Conservation (phyloP, 2,888 invertebrate genomes). For the Zygaena filipendulae region DNA sequence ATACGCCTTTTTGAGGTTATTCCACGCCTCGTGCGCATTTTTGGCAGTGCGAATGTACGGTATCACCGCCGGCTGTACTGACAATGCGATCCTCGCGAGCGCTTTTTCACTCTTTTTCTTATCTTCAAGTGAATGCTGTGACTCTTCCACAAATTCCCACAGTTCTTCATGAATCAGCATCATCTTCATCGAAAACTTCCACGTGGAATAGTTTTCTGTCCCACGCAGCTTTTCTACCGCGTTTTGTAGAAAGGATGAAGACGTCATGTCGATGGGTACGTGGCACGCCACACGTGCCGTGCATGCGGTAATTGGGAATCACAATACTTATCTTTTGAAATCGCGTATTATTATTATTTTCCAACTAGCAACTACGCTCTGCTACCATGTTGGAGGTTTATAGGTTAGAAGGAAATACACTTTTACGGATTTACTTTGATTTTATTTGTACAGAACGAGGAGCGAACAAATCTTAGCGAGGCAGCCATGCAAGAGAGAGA, state of each 20-base stretch:
- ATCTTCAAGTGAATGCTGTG: not conserved
- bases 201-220: slow-evolving; percentile 1
- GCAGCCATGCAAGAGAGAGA: no score
- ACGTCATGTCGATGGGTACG: no score
- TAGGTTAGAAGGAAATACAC: no score
- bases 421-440: no score
- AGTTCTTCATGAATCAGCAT: slow-evolving; percentile 11
- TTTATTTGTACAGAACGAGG: no score
- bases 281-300: no score
- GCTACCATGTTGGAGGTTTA: no score
- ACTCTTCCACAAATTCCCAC: slow-evolving; percentile 5
- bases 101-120: slow-evolving; percentile 7
- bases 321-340: no score
- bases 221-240: slow-evolving; percentile 1
- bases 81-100: slow-evolving; percentile 13
- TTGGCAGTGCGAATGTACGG: slow-evolving; percentile 10
- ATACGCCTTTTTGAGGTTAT: slow-evolving; percentile 10
- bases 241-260: not conserved
- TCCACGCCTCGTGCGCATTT: slow-evolving; percentile 11
- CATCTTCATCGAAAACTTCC: slow-evolving; percentile 8
- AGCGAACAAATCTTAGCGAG: no score
- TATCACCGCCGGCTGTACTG: slow-evolving; percentile 5
- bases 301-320: no score
- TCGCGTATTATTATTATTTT: no score
- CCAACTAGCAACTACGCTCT: no score